Base-by-base conservation (phyloP, 2,888 invertebrate genomes). In the Autographa gamma region DNA sequence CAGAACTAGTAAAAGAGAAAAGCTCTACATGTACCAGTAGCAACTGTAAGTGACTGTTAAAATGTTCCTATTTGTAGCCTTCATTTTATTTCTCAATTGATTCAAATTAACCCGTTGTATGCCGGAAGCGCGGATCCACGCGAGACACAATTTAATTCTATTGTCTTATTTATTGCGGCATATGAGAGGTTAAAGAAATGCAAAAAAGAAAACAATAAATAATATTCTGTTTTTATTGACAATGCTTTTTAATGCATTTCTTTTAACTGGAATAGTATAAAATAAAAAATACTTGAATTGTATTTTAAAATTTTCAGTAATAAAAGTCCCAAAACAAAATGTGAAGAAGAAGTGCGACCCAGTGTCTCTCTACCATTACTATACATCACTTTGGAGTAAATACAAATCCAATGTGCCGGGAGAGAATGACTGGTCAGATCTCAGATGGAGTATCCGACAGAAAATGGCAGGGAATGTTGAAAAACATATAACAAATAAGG, bases 351-450 rank as follows among this genome's bases (percentile, higher is more conserved):
- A 96, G 89, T 96, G 96, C 89, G 98, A 98, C 89, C 98, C 98
- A 19, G 98, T 98, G 0, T 95, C 97, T 19, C 91, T 98, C 19
- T 98, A 98, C 86, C 98, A 98, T 80, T 97, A 97, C 82, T 98
- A 98, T 86, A 97, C 97, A 81, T 94, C 96, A 43, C 94, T 97
- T 82, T 98, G 98, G 98, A 96, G 96, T 31, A 96, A 97, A 85
- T 97, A 97, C 76, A 97, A 97, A 84, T 79, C 93, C 0, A 96
- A 96, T 90, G 96, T 98, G 38, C 98, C 98, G 0, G 98, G 98
- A 11, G 97, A 97, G 89, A 96, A 97, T 81, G 92, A 96, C 69
- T 97, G 97, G 92, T 89, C 96, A 0, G 96, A 97, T 43, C 87
- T 98, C 31, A 96, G 98, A 74, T 97, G 97, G 97, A 96, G 96